phyloP scores from a whole-genome alignment of 2,888 invertebrate genomes.

The Aphrophora alni region DNA sequence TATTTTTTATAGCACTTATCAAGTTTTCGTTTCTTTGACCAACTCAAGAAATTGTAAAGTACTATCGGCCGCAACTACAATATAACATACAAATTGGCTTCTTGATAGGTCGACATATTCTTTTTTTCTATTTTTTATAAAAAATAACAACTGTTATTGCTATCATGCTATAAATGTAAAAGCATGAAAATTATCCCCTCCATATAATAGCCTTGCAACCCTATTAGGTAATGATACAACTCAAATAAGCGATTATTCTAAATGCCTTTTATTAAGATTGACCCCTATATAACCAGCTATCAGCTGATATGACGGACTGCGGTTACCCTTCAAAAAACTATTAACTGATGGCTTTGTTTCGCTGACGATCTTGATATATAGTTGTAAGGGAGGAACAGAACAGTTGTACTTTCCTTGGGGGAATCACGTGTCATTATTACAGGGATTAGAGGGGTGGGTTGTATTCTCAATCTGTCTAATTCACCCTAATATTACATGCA shows the following conservation, averaged over 20 bases:
- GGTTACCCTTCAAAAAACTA: constrained; percentile 3
- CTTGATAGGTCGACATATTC: too few relatives aligned
- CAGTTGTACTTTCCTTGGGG: background rate
- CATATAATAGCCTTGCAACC: background rate
- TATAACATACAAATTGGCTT: too few relatives aligned
- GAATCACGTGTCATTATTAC: background rate
- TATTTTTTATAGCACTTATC: too few relatives aligned
- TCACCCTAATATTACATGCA: constrained; percentile 9
- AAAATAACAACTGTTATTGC: too few relatives aligned
- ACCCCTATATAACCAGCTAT: background rate
- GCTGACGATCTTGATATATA: constrained; percentile 1
- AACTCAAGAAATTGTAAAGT: too few relatives aligned
- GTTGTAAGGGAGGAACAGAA: background rate
- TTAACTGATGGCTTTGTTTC: background rate
- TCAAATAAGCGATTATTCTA: background rate
- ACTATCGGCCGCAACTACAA: too few relatives aligned
- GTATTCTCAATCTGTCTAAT: constrained; percentile 2
- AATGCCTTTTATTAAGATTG: constrained; percentile 5
- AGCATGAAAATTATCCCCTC: background rate
- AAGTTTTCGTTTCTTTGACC: too few relatives aligned
- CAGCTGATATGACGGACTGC: background rate
- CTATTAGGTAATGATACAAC: background rate
- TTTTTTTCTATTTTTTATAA: too few relatives aligned
- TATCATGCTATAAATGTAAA: too few relatives aligned
- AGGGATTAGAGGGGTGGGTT: background rate